Percentiles rank a stretch among this genome's conserved stretches.
Evolutionary conservation across 1,140 invertebrate species (phyloP).

Genomic region (Leptinotarsa lineolata): DNA sequence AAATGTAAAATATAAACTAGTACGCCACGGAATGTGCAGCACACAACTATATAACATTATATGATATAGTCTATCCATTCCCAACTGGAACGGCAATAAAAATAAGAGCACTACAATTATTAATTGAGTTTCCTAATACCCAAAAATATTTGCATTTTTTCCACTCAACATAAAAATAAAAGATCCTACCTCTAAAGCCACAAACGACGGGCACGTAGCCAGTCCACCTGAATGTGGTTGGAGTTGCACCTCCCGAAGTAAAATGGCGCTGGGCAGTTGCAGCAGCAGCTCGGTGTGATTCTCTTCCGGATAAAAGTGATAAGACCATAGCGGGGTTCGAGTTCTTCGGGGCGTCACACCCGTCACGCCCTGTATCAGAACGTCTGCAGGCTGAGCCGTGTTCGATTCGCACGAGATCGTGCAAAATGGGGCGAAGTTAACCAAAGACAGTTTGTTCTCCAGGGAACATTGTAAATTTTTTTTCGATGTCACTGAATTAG

Average conservation of each 20-base stretch:
- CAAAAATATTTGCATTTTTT: background rate
- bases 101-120: too few species aligned
- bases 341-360: conserved; percentile 73
- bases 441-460: conserved; percentile 67
- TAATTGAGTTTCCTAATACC: too few species aligned
- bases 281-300: conserved; percentile 84
- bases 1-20: too few species aligned
- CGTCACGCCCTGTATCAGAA: conserved; percentile 67
- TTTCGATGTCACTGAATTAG: conserved; percentile 60
- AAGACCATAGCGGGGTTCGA: conserved; percentile 86
- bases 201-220: conserved; percentile 87
- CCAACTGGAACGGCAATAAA: too few species aligned
- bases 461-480: conserved; percentile 61
- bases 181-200: conserved; percentile 74
- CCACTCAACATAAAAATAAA: background rate
- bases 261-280: conserved; percentile 85
- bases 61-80: too few species aligned
- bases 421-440: conserved; percentile 89
- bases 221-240: conserved; percentile 84
- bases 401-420: conserved; percentile 64
- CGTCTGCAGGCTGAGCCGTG: conserved; percentile 84
- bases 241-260: conserved; percentile 86
- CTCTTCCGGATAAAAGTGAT: conserved; percentile 92
- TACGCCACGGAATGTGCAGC: too few species aligned
- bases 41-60: too few species aligned